A percentile compares a stretch with the other conserved stretches of the same genome.
Evolutionary conservation across 2,113 vertebrate genomes (phyloP).

Genomic region (Pseudonaja textilis): DNA sequence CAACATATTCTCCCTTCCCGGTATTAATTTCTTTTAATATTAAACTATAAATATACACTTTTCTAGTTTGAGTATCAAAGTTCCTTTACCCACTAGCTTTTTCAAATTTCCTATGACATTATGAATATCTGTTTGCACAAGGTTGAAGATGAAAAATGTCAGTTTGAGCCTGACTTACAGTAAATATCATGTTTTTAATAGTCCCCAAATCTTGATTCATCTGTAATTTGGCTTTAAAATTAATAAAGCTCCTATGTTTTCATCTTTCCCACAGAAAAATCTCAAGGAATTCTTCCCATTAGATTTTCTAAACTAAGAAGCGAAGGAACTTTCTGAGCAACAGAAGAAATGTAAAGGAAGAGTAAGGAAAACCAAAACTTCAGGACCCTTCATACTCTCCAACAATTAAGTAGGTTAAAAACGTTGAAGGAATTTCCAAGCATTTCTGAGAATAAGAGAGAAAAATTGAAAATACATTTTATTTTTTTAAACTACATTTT

Average conservation of each 20-base stretch:
- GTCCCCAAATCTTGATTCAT: slow-evolving; percentile 34
- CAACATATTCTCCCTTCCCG: not conserved
- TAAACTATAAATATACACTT: not conserved
- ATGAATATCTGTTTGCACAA: slow-evolving; percentile 24
- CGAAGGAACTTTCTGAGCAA: not conserved
- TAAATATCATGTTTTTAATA: slow-evolving; percentile 36
- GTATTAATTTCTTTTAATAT: not conserved
- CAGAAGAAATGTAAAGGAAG: not conserved
- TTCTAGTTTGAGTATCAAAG: not conserved
- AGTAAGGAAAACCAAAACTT: not conserved
- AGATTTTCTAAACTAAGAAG: not conserved
- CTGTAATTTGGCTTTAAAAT: slow-evolving; percentile 56
- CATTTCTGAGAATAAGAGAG: not conserved
- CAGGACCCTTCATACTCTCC: not conserved
- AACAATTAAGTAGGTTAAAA: not conserved
- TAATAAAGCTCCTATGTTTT: slow-evolving; percentile 31
- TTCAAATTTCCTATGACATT: slow-evolving; percentile 42
- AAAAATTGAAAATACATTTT: not conserved
- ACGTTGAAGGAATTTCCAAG: not conserved
- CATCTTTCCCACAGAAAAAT: slow-evolving; percentile 24
- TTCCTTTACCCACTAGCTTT: not conserved
- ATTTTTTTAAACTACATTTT: not conserved
- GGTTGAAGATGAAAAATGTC: slow-evolving; percentile 54
- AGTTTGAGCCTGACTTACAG: slow-evolving; percentile 32
- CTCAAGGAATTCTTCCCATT: not conserved